Evolutionary conservation across 2,113 vertebrate genomes (phyloP).

Genomic region (Datnioides undecimradiatus): DNA sequence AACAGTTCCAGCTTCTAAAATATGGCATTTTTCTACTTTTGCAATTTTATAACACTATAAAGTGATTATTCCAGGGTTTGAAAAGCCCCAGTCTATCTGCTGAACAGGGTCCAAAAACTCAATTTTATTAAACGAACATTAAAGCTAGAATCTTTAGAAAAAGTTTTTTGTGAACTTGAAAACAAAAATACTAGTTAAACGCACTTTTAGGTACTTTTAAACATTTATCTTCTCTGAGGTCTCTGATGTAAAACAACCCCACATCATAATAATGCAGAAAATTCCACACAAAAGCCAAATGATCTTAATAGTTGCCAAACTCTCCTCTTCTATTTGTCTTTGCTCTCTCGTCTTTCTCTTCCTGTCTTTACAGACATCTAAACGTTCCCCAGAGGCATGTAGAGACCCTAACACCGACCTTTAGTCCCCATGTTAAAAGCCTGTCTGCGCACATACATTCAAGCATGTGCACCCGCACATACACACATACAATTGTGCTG

Average conservation of each 20-base stretch:
- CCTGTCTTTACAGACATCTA: slow-evolving; percentile 26
- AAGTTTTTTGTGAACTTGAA: not conserved
- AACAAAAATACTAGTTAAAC: not conserved
- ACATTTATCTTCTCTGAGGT: not conserved
- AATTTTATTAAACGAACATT: not conserved
- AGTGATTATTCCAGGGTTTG: not conserved
- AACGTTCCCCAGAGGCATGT: slow-evolving; percentile 29
- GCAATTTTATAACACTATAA: not conserved
- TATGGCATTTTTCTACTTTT: not conserved
- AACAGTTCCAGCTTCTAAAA: not conserved
- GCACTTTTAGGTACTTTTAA: not conserved
- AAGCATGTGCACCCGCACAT: slow-evolving; percentile 28
- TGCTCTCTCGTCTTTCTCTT: slow-evolving; percentile 8
- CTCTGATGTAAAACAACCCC: not conserved
- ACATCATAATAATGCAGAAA: not conserved
- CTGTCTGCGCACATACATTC: slow-evolving; percentile 23
- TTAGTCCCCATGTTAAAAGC: slow-evolving; percentile 53
- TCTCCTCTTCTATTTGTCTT: slow-evolving; percentile 21
- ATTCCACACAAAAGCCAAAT: not conserved
- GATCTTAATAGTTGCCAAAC: not conserved
- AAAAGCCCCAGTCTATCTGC: too few relatives aligned
- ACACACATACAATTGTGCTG: slow-evolving; percentile 54
- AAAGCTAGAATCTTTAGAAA: not conserved
- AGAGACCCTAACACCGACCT: slow-evolving; percentile 41
- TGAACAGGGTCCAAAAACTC: too few relatives aligned